A percentile compares a stretch with the other conserved stretches of the same genome.
Conservation (phyloP, 2,113 vertebrate genomes). For the Otus sunia region DNA sequence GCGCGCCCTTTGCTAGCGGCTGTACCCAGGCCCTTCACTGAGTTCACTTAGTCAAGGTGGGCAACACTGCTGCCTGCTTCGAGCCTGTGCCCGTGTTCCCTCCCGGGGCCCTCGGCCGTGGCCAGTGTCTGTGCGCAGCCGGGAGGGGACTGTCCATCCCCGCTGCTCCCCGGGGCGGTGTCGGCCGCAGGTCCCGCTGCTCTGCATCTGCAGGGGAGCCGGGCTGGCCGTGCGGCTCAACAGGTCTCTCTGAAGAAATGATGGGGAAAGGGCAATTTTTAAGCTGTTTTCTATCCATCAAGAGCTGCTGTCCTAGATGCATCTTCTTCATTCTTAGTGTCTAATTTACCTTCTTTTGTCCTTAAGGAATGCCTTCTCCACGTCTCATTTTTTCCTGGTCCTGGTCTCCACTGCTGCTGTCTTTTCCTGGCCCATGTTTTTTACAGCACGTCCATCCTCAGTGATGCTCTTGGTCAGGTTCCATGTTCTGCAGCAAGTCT, state of each 20-base stretch:
- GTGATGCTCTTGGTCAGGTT: not conserved
- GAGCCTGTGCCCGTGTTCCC: not conserved
- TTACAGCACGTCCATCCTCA: not conserved
- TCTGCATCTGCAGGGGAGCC: not conserved
- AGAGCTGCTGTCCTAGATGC: not conserved
- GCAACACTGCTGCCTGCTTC: not conserved
- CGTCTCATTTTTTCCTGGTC: not conserved
- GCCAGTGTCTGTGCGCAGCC: not conserved
- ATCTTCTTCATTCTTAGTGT: not conserved
- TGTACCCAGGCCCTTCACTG: not conserved
- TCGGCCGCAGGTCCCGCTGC: not conserved
- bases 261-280: not conserved
- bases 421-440: not conserved
- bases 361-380: not conserved
- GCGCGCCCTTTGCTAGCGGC: not conserved
- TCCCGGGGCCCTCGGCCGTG: fast-evolving
- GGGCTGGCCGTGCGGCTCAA: not conserved
- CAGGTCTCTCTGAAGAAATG: not conserved
- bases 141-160: not conserved
- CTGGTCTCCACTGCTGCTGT: not conserved
- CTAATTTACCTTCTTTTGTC: not conserved
- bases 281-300: not conserved
- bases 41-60: not conserved
- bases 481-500: not conserved
- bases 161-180: not conserved